phyloP scores from a whole-genome alignment of 2,888 invertebrate species.

The Lathronympha strigana region DNA sequence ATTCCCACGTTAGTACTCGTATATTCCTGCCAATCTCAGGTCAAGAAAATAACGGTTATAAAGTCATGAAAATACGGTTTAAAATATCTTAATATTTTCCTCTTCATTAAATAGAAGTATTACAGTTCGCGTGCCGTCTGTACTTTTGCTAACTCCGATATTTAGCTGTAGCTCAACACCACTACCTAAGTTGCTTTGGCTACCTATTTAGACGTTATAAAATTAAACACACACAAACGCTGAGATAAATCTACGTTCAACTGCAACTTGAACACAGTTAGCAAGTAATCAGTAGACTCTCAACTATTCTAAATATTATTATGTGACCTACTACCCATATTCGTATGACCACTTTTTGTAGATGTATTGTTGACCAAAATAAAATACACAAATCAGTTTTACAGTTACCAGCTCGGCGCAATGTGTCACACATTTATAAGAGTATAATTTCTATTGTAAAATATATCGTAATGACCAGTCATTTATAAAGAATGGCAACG shows the following conservation, averaged over 20 bases:
- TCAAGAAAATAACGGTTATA: background rate
- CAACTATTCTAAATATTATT: background rate
- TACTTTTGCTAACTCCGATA: slow-evolving; percentile 15
- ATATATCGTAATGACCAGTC: slow-evolving; percentile 10
- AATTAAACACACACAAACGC: too few species aligned
- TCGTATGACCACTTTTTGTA: background rate
- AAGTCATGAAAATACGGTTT: slow-evolving; percentile 8
- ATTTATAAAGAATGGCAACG: slow-evolving; percentile 17
- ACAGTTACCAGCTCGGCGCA: slow-evolving; percentile 4
- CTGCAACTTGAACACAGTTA: too few species aligned
- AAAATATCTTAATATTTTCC: background rate
- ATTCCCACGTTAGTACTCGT: slow-evolving; percentile 29
- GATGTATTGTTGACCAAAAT: background rate
- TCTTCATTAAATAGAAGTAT: slow-evolving; percentile 1
- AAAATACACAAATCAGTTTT: slow-evolving; percentile 11
- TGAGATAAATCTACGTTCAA: too few species aligned
- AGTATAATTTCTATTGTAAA: slow-evolving; percentile 20
- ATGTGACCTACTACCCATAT: background rate
- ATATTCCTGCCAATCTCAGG: slow-evolving; percentile 13
- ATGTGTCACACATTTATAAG: slow-evolving; percentile 6
- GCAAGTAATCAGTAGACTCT: too few species aligned
- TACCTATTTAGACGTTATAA: too few species aligned
- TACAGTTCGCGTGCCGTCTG: slow-evolving; percentile 12
- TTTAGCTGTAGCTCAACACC: background rate
- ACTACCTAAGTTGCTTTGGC: background rate